Conservation (phyloP, 2,113 vertebrate genomes). For the Esox niger region DNA sequence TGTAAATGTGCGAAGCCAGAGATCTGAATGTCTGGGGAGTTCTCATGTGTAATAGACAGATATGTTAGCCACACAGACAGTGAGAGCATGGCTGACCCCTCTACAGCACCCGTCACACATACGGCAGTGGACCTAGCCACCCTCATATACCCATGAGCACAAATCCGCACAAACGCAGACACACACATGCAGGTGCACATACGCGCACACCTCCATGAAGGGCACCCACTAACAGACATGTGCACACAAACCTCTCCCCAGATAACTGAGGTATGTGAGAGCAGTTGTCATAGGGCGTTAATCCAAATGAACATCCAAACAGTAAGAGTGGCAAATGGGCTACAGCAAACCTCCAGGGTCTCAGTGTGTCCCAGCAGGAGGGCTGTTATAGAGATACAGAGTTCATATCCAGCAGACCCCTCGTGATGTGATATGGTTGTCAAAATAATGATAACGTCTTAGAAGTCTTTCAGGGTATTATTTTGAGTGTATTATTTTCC, state of each 20-base stretch:
- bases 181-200: not conserved
- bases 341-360: not conserved
- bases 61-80: not conserved
- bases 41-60: not conserved
- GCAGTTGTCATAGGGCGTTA: conserved; percentile 15
- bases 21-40: not conserved
- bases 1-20: conserved; percentile 2
- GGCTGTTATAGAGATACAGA: not conserved
- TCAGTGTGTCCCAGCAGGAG: not conserved
- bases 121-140: not conserved
- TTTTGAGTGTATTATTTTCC: too few species aligned
- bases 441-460: too few species aligned
- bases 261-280: not conserved
- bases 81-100: not conserved
- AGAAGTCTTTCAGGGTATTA: too few species aligned
- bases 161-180: not conserved
- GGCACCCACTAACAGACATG: not conserved
- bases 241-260: not conserved
- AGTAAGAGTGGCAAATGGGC: conserved; percentile 7
- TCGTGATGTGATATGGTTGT: not conserved
- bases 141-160: not conserved
- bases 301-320: not conserved
- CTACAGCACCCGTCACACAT: not conserved
- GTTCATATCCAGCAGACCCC: not conserved
- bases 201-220: not conserved